Base-by-base conservation (phyloP, 2,113 vertebrate species). In the Amphilophus citrinellus region DNA sequence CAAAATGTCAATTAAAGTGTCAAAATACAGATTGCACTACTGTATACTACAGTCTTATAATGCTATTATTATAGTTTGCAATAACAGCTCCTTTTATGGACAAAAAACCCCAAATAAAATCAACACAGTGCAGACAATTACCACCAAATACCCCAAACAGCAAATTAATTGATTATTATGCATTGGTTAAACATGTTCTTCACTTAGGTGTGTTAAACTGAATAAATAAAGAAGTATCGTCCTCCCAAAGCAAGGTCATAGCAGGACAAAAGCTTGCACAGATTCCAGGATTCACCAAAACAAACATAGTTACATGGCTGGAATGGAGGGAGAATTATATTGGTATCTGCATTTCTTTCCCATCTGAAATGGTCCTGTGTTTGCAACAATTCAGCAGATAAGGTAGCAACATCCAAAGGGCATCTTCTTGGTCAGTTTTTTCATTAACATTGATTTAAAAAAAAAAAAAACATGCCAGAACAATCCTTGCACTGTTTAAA, bases 401-500 rank as follows among this genome's bases (percentile, higher is more conserved):
- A 32, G 44, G 50, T 53, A 0, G 30, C 44, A 53, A 32, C 66
- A 30, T 24, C 27, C 24, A 71, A 53, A 71, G 66, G 50, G 27
- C 3, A 47, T 56, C 47, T 35, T 73, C 27, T 18, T 32, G 32
- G 24, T 56, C 47, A 56, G 27, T 56, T 32, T 73, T 18, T 56
- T 56, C 4, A 73, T 53, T 53, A 22, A 22, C n/a, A 58, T 14
- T 18, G 50, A 53, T 50, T 30, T 30, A 4, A 4, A 1, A 71
- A 13, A 4, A 1, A 71, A 13, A 0, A 53, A 73, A 39, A 39
- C 37, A 39, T 53, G 47, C 17, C 47, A 73, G 47, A 56, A 6
- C 27, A 73, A 35, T 73, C 32, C 32, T 56, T 35, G 18, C 27
- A 11, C 5, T 56, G 2, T 62, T 86, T 79, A 91, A 65, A 84